Percentiles rank a stretch among this genome's conserved stretches.
Evolutionary conservation across 2,113 vertebrate species (phyloP).

Genomic region (Petaurus breviceps): DNA sequence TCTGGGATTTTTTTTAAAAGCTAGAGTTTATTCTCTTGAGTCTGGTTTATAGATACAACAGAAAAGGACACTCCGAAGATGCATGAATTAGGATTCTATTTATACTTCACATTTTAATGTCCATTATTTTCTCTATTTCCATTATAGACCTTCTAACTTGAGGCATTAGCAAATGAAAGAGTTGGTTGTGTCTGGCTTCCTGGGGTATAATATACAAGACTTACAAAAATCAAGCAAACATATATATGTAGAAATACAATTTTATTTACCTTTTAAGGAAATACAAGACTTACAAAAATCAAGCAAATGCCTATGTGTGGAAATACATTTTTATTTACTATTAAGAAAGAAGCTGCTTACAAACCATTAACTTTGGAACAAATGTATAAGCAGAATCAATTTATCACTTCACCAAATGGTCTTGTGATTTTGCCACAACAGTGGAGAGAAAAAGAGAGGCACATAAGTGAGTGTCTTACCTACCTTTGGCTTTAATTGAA

Average conservation of each 20-base stretch:
- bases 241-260: background rate
- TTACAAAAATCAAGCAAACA: background rate
- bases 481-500: background rate
- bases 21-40: background rate
- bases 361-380: background rate
- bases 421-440: background rate
- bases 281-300: background rate
- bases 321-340: background rate
- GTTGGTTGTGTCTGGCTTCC: background rate
- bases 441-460: background rate
- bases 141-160: background rate
- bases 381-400: background rate
- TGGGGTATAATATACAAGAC: background rate
- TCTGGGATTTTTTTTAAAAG: background rate
- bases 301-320: background rate
- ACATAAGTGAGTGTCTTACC: background rate
- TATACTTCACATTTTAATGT: background rate
- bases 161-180: background rate
- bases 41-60: background rate
- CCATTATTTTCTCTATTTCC: background rate
- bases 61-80: background rate
- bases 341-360: background rate
- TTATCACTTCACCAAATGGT: background rate
- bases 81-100: background rate
- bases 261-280: background rate